A percentile compares a stretch with the other conserved stretches of the same genome.
These are phyloP conservation scores for Montipora efflorescens DNA, from an alignment of 64 coral and sea anemone species.

Conservation along the genomic window DNA sequence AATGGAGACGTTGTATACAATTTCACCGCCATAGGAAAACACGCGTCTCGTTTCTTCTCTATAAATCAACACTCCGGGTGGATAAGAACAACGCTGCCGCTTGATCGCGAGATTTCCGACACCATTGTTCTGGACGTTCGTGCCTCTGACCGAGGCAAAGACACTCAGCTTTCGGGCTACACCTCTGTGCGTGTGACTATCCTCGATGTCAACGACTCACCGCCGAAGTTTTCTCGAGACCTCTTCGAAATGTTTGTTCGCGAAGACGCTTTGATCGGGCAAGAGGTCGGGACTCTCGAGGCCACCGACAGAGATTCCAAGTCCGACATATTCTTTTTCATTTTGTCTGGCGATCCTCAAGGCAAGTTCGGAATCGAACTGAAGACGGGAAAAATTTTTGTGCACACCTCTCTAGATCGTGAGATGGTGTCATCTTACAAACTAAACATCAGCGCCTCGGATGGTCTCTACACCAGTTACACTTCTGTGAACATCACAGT, in stretches of 20 bases:
- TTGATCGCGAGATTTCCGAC: conserved; percentile 79
- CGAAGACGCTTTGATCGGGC: conserved; percentile 91
- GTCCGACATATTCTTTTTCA: conserved; percentile 81
- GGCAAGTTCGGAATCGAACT: conserved; percentile 86
- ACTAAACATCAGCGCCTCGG: conserved; percentile 86
- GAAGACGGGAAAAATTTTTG: conserved; percentile 84
- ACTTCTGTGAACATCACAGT: conserved; percentile 53
- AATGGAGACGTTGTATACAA: conserved; percentile 76
- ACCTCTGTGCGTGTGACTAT: conserved; percentile 72
- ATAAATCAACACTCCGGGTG: conserved; percentile 81
- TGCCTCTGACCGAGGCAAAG: conserved; percentile 74
- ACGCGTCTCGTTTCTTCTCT: conserved; percentile 57
- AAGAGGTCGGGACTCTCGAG: conserved; percentile 64
- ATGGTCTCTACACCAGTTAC: conserved; percentile 86
- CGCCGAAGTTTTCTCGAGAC: conserved; percentile 74
- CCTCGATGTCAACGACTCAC: conserved; percentile 88
- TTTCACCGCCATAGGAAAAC: conserved; percentile 34
- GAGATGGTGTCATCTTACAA: conserved; percentile 76
- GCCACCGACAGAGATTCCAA: conserved; percentile 73
- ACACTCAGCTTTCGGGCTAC: conserved; percentile 48
- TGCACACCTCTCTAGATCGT: conserved; percentile 77
- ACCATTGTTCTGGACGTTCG: conserved; percentile 74
- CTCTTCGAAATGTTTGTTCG: conserved; percentile 63
- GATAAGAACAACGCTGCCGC: conserved; percentile 66
- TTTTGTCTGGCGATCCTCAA: conserved; percentile 90